Evolutionary conservation across 2,113 vertebrate genomes (phyloP).

Genomic region (Suricata suricatta): DNA sequence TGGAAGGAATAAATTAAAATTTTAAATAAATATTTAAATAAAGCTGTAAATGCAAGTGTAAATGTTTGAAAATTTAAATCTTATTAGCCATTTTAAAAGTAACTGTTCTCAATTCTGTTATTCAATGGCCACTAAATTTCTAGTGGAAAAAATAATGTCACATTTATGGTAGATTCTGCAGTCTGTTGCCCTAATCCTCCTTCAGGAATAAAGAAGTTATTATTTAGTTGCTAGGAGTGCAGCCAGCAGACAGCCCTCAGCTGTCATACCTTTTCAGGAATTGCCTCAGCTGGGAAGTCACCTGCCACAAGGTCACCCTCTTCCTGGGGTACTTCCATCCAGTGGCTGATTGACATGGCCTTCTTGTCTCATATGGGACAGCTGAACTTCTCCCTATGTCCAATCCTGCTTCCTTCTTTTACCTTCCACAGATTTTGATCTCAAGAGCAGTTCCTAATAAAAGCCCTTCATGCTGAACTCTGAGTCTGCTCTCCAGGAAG

Average conservation of each 20-base stretch:
- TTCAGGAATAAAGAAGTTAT: conserved; percentile 48
- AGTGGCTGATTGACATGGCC: neutral
- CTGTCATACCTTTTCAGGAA: conserved; percentile 4
- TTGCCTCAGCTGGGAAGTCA: neutral
- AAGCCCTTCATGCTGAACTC: conserved; percentile 47
- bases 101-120: neutral
- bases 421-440: conserved; percentile 39
- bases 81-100: neutral
- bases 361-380: neutral
- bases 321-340: neutral
- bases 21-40: conserved; percentile 27
- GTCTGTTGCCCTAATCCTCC: neutral
- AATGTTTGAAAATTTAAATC: neutral
- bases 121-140: neutral
- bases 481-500: conserved; percentile 43
- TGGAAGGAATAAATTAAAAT: conserved; percentile 2
- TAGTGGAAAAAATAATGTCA: conserved; percentile 30
- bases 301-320: neutral
- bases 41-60: neutral
- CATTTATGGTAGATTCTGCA: neutral
- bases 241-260: conserved; percentile 32
- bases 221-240: conserved; percentile 52
- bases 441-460: conserved; percentile 53
- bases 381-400: conserved; percentile 52
- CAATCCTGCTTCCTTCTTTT: conserved; percentile 61